These are phyloP conservation scores for Hepsetus odoe DNA, from an alignment of 2,113 vertebrate genomes.

Conservation along the genomic window DNA sequence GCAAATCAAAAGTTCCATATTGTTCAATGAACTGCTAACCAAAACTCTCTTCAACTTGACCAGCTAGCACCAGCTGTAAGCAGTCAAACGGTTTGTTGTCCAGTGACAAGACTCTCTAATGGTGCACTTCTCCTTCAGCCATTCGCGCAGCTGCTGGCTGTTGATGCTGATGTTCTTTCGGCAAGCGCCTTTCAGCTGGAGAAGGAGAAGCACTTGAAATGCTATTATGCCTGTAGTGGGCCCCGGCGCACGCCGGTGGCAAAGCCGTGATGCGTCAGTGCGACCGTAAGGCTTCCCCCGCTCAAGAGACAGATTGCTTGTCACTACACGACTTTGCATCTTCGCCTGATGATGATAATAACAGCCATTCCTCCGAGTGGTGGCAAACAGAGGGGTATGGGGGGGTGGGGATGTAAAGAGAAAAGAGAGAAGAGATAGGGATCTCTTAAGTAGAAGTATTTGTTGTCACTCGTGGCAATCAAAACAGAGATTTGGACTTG, in stretches of 20 bases:
- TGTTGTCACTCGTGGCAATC: constrained; percentile 74
- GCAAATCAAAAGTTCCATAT: too few species aligned
- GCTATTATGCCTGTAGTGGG: constrained; percentile 68
- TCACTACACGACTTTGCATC: constrained; percentile 72
- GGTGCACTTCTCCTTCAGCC: constrained; percentile 34
- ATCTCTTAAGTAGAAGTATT: constrained; percentile 69
- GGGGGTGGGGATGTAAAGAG: neutral
- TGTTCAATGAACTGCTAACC: neutral
- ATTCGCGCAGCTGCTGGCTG: constrained; percentile 52
- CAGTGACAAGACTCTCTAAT: constrained; percentile 25
- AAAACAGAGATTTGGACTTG: constrained; percentile 72
- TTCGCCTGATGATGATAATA: constrained; percentile 74
- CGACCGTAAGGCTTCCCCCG: constrained; percentile 61
- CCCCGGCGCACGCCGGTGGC: constrained; percentile 47
- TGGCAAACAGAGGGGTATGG: constrained; percentile 59
- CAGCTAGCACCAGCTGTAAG: neutral
- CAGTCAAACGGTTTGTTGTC: constrained; percentile 2
- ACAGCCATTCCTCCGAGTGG: constrained; percentile 75
- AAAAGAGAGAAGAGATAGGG: constrained; percentile 42
- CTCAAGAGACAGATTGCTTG: constrained; percentile 70
- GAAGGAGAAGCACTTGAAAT: constrained; percentile 74
- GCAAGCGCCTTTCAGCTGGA: constrained; percentile 56
- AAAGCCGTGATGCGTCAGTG: constrained; percentile 61
- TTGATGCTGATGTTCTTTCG: constrained; percentile 54
- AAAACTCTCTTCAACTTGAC: neutral